A percentile compares a stretch with the other conserved stretches of the same genome.
Conservation (phyloP, 2,113 vertebrate species). For the Tichodroma muraria region DNA sequence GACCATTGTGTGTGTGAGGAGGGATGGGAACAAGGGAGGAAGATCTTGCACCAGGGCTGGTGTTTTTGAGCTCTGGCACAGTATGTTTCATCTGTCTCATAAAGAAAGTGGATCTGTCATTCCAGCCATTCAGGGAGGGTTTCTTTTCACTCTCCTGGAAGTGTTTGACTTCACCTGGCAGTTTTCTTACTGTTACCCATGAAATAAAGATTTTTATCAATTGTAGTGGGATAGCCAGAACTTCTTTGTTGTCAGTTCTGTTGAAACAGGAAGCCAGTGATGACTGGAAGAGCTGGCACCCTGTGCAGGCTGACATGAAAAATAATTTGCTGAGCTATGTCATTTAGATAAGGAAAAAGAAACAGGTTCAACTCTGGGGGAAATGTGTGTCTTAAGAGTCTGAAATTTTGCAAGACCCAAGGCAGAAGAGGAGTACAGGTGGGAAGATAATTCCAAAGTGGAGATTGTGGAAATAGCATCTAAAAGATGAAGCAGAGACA, state of each 20-base stretch:
- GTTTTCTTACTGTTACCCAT: not conserved
- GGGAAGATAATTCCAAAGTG: not conserved
- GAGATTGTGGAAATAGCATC: not conserved
- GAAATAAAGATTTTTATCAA: conserved; percentile 29
- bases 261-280: not conserved
- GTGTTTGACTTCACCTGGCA: not conserved
- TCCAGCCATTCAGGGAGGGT: not conserved
- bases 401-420: not conserved
- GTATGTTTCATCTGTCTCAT: not conserved
- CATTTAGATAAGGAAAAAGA: not conserved
- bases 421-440: rapidly evolving
- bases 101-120: conserved; percentile 40
- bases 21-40: not conserved
- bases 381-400: not conserved
- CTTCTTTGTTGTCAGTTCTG: not conserved
- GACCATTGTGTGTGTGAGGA: not conserved
- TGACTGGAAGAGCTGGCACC: not conserved
- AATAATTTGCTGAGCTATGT: not conserved
- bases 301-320: not conserved
- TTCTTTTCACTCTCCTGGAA: conserved; percentile 40
- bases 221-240: not conserved
- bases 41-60: not conserved
- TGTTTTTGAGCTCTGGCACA: not conserved
- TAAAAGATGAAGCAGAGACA: not conserved
- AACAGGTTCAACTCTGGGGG: not conserved